phyloP scores from a whole-genome alignment of 2,888 invertebrate species.

The Esperia sulphurella region DNA sequence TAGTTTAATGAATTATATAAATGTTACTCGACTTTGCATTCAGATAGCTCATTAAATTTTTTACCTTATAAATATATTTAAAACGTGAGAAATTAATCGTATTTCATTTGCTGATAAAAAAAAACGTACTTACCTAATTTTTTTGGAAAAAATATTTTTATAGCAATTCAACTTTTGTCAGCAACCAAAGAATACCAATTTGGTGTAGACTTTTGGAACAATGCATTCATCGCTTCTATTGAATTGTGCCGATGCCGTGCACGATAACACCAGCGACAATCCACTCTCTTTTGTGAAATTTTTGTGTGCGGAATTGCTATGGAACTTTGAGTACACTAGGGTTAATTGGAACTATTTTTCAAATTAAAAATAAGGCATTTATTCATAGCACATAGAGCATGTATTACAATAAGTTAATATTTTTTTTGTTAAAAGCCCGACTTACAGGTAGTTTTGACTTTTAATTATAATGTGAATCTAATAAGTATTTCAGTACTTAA shows the following conservation, averaged over 20 bases:
- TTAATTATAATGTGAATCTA: too few species aligned
- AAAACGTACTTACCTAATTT: not conserved
- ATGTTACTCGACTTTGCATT: too few species aligned
- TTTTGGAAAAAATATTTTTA: not conserved
- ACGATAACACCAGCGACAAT: constrained; percentile 40
- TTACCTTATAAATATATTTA: too few species aligned
- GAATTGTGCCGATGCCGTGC: constrained; percentile 41
- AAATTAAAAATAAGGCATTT: not conserved
- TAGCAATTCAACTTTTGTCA: not conserved
- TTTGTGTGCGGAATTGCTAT: constrained; percentile 24
- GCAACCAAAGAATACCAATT: constrained; percentile 15
- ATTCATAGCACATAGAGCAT: too few species aligned
- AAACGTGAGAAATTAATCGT: too few species aligned
- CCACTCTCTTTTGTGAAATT: constrained; percentile 59
- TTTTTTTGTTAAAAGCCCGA: too few species aligned
- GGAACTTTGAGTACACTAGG: constrained; percentile 20
- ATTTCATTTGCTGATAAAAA: not conserved
- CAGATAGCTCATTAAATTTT: too few species aligned
- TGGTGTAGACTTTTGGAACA: constrained; percentile 23
- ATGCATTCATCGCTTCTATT: constrained; percentile 42
- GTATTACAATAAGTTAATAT: too few species aligned
- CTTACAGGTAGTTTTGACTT: too few species aligned
- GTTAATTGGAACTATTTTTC: not conserved
- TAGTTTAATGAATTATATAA: too few species aligned
- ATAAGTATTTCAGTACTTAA: too few species aligned